Conservation (phyloP, 2,797 vertebrate genomes). For the Parambassis ranga region DNA sequence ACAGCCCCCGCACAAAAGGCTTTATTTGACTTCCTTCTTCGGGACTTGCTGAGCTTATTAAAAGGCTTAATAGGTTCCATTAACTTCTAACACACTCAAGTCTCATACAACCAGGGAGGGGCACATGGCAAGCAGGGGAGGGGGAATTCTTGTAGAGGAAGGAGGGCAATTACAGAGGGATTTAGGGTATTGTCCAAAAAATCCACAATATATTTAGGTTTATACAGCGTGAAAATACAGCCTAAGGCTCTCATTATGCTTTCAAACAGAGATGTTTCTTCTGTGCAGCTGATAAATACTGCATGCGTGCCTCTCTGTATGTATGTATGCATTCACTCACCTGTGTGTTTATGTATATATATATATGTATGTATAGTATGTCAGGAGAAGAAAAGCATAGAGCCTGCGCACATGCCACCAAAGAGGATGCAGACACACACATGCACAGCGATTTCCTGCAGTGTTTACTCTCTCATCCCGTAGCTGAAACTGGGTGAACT, state of each 20-base stretch:
- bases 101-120: conserved; percentile 46
- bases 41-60: conserved; percentile 80
- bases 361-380: conserved; percentile 2
- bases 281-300: not conserved
- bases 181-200: conserved; percentile 57
- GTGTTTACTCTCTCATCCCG: conserved; percentile 16
- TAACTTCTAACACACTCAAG: conserved; percentile 71
- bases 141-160: conserved; percentile 22
- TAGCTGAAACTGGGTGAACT: conserved; percentile 36
- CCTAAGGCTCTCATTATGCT: conserved; percentile 21
- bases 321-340: not conserved
- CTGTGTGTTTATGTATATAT: conserved; percentile 18
- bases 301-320: not conserved
- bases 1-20: conserved; percentile 63
- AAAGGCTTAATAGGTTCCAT: conserved; percentile 81
- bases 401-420: not conserved
- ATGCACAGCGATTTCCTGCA: not conserved
- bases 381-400: not conserved
- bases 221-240: conserved; percentile 38
- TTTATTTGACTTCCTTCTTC: conserved; percentile 75
- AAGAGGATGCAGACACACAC: not conserved
- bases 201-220: conserved; percentile 32
- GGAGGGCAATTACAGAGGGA: conserved; percentile 63
- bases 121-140: conserved; percentile 10
- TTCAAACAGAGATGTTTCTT: conserved; percentile 4